Evolutionary conservation across 2,888 invertebrate species (phyloP).

Genomic region (Drosophila paranaensis): DNA sequence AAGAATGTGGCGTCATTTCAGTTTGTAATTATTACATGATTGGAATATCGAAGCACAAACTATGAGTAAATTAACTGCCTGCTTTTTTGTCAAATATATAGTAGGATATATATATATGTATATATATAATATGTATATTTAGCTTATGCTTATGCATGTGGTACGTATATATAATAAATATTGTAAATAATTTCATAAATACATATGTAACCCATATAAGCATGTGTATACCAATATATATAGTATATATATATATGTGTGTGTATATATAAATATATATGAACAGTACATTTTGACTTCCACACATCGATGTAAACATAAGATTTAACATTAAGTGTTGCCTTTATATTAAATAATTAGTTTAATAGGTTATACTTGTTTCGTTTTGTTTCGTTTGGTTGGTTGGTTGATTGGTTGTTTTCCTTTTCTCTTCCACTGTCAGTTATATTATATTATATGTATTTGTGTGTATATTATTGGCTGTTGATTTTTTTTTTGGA

Average conservation of each 20-base stretch:
- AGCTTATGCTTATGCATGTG: conserved; percentile 51
- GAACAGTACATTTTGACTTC: conserved; percentile 52
- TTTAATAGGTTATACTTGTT: conserved; percentile 50
- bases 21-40: conserved; percentile 59
- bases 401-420: conserved; percentile 39
- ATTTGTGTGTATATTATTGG: conserved; percentile 45
- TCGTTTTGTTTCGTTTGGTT: conserved; percentile 53
- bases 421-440: conserved; percentile 8
- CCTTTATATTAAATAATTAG: conserved; percentile 52
- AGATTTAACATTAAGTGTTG: conserved; percentile 54
- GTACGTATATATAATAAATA: conserved; percentile 55
- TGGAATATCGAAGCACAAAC: conserved; percentile 70
- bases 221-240: conserved; percentile 41
- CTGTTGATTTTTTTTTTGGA: conserved; percentile 48
- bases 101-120: conserved; percentile 36
- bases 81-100: conserved; percentile 52
- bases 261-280: conserved; percentile 27
- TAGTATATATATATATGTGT: conserved; percentile 1
- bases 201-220: conserved; percentile 46
- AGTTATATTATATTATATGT: conserved; percentile 19
- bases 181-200: conserved; percentile 59
- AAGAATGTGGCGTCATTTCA: conserved; percentile 59
- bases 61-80: conserved; percentile 47
- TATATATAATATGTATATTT: conserved; percentile 39
- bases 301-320: conserved; percentile 51